Evolutionary conservation across 2,797 vertebrate genomes (phyloP), one percentile per base, ranked within the genome.

Genomic region (Macropus fuliginosus): DNA sequence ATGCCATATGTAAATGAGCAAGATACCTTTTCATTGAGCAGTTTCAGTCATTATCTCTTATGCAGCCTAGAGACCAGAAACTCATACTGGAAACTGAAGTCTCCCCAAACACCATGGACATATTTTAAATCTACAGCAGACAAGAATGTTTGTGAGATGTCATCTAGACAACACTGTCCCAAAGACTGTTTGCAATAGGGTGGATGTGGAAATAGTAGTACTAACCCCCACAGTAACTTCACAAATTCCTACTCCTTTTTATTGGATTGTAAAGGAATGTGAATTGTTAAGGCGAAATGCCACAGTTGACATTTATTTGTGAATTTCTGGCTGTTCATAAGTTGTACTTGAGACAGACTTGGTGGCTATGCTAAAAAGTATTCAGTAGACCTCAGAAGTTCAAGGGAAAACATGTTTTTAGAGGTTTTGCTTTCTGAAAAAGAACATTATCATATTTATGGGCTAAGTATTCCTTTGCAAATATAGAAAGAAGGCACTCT

Each of bases 1-100:
- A 29, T 21, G 56, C 81, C 87, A 50, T n/a, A 40, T 54, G 55
- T 81, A 92, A 62, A 62, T 94, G 56, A 55, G 11, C 46, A n/a
- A 40, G 21, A 62, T 9, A n/a, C 57, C 34, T 91, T 95, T 95
- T 90, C 50, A 74, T 59, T 91, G 14, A 95, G 89, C 54, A 92
- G 16, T 3, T 81, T 57, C 50, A 96, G 50, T 54, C 59, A 59
- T 28, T n/a, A 95, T 91, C 34, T 92, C 50, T 54, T 29, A 89
- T 91, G 52, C 57, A 56, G 9, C 21, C 40, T 81, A 81, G 14
- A 92, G 40, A 56, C 1, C 18, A 91, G 91, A 91, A 59, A 56
- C 24, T 54, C 54, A 89, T 90, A 74, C 94, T 95, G 55, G 90
- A 87, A 87, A 87, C 1, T 87, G 40, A 87, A 87, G 9, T 50